These are phyloP conservation scores for Charina bottae DNA, from an alignment of 2,113 vertebrate genomes.

Conservation along the genomic window DNA sequence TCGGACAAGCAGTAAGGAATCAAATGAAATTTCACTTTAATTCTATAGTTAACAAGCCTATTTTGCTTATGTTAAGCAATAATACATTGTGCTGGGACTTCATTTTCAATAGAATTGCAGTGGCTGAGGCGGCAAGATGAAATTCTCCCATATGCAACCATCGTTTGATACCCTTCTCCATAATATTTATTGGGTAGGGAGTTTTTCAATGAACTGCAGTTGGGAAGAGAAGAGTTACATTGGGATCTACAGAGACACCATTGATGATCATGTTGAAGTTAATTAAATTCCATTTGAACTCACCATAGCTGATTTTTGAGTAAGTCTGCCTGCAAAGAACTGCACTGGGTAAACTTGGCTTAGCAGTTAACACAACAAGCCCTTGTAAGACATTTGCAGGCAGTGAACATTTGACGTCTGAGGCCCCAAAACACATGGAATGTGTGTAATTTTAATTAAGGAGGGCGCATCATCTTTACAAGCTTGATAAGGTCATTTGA, in stretches of 20 bases:
- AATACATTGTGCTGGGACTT: background rate
- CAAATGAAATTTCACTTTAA: background rate
- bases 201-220: background rate
- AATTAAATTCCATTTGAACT: background rate
- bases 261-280: too few relatives aligned
- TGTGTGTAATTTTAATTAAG: conserved; percentile 57
- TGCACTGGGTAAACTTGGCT: conserved; percentile 30
- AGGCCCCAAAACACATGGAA: conserved; percentile 61
- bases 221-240: background rate
- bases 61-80: too few relatives aligned
- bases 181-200: background rate
- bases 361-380: conserved; percentile 28
- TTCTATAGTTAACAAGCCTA: background rate
- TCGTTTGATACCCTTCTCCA: background rate
- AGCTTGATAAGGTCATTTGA: conserved; percentile 71
- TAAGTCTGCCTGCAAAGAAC: background rate
- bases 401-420: conserved; percentile 53
- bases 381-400: conserved; percentile 62
- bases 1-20: background rate
- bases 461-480: conserved; percentile 63
- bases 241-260: background rate
- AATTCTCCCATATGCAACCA: background rate
- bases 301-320: background rate
- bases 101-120: background rate
- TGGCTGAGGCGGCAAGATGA: too few relatives aligned